A percentile compares a stretch with the other conserved stretches of the same genome.
Evolutionary conservation across 2,888 invertebrate genomes (phyloP).

Genomic region (Atrina japonica): DNA sequence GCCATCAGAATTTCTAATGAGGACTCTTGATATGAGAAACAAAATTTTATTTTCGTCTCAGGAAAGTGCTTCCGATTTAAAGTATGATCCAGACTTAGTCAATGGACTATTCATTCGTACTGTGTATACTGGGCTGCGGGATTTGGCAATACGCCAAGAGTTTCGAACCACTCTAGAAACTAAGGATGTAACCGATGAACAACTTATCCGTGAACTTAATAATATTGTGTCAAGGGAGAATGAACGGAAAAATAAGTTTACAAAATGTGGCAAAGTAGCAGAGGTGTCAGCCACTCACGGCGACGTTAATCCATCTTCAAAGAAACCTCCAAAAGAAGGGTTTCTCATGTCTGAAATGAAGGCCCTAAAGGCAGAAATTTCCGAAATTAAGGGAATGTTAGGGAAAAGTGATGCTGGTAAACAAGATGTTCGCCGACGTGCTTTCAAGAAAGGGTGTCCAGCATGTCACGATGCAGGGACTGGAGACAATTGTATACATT

Average conservation of each 20-base stretch:
- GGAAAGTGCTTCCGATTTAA: slow-evolving; percentile 22
- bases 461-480: background rate
- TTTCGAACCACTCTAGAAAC: slow-evolving; percentile 4
- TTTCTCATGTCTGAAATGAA: background rate
- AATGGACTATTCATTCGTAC: slow-evolving; percentile 33
- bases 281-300: no score
- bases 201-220: background rate
- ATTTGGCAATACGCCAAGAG: slow-evolving; percentile 21
- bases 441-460: background rate
- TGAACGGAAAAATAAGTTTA: background rate
- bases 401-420: slow-evolving; percentile 17
- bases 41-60: slow-evolving; percentile 20
- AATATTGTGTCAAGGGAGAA: slow-evolving; percentile 8
- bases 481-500: slow-evolving; percentile 17
- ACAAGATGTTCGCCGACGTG: slow-evolving; percentile 14
- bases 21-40: slow-evolving; percentile 32
- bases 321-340: background rate
- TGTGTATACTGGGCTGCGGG: slow-evolving; percentile 25
- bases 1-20: slow-evolving; percentile 32
- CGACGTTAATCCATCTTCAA: background rate
- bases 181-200: slow-evolving; percentile 4
- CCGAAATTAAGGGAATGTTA: background rate
- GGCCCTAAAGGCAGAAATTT: background rate
- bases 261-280: no score
- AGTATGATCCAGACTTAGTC: slow-evolving; percentile 15